Evolutionary conservation across 2,888 invertebrate species (phyloP).

Genomic region (Ennomos erosarius): DNA sequence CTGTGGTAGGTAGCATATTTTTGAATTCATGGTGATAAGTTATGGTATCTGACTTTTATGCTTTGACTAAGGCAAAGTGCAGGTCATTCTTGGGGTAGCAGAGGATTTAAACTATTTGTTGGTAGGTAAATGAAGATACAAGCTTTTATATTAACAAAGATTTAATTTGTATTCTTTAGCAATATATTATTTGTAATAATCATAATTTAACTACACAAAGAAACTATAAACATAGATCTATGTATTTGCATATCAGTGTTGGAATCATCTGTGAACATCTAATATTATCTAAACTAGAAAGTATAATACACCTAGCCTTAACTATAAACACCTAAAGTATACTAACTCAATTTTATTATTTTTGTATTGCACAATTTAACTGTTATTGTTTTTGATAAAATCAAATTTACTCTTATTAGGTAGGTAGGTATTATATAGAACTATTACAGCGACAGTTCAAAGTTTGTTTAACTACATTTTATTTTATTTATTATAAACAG

Average conservation of each 20-base stretch:
- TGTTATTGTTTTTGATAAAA: constrained; percentile 24
- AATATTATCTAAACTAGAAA: constrained; percentile 21
- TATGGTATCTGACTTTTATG: background rate
- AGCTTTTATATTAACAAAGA: constrained; percentile 77
- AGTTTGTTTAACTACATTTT: constrained; percentile 5
- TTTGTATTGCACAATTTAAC: constrained; percentile 76
- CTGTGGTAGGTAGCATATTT: too few species aligned
- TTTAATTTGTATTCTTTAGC: constrained; percentile 82
- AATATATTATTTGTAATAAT: constrained; percentile 84
- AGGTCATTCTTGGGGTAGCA: too few species aligned
- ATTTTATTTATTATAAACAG: constrained; percentile 18
- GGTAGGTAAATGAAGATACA: constrained; percentile 35
- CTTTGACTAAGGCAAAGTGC: too few species aligned
- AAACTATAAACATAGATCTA: constrained; percentile 64
- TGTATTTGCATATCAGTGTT: constrained; percentile 54
- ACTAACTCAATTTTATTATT: constrained; percentile 55
- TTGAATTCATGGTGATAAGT: background rate
- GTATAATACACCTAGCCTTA: constrained; percentile 57
- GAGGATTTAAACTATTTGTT: too few species aligned
- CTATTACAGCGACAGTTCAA: constrained; percentile 9
- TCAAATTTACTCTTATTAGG: background rate
- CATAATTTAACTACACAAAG: constrained; percentile 80
- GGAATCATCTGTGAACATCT: constrained; percentile 59
- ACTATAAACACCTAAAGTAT: constrained; percentile 61
- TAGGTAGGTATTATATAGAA: too few species aligned